phyloP scores from a whole-genome alignment of 1,140 invertebrate species.

The Philopotamus ludificatus region DNA sequence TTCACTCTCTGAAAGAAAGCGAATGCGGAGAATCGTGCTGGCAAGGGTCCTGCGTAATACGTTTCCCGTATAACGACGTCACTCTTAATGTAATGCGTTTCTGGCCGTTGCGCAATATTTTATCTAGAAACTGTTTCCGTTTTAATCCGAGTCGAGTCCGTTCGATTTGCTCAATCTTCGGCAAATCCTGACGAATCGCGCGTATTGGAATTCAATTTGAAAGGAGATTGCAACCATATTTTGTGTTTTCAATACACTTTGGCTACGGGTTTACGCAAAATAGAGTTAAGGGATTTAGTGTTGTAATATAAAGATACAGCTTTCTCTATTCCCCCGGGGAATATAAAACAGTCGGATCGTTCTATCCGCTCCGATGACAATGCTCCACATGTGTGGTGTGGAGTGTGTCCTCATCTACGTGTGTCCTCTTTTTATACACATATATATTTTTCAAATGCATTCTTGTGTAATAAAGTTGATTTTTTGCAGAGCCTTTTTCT shows the following conservation, averaged over 20 bases:
- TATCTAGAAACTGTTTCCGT: neutral
- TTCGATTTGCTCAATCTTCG: neutral
- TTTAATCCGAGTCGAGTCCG: neutral
- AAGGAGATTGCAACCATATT: slow-evolving; percentile 4
- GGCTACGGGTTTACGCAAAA: neutral
- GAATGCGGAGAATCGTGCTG: neutral
- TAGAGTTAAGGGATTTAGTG: neutral
- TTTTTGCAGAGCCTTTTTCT: neutral
- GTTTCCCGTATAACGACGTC: neutral
- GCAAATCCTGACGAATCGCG: neutral
- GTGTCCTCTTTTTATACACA: too few species aligned
- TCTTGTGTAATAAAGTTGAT: neutral
- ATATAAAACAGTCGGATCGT: neutral
- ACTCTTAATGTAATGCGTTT: neutral
- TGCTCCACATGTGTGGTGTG: too few species aligned
- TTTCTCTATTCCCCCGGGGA: neutral
- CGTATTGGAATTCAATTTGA: neutral
- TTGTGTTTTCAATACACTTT: slow-evolving; percentile 2
- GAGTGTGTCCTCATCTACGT: too few species aligned
- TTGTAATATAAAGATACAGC: neutral
- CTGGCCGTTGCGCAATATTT: neutral
- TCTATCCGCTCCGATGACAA: neutral
- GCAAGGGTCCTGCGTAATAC: neutral
- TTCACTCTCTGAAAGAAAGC: neutral
- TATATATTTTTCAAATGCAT: slow-evolving; percentile 1